These are phyloP conservation scores for Lathamus discolor DNA, from an alignment of 2,113 vertebrate species.

Conservation along the genomic window DNA sequence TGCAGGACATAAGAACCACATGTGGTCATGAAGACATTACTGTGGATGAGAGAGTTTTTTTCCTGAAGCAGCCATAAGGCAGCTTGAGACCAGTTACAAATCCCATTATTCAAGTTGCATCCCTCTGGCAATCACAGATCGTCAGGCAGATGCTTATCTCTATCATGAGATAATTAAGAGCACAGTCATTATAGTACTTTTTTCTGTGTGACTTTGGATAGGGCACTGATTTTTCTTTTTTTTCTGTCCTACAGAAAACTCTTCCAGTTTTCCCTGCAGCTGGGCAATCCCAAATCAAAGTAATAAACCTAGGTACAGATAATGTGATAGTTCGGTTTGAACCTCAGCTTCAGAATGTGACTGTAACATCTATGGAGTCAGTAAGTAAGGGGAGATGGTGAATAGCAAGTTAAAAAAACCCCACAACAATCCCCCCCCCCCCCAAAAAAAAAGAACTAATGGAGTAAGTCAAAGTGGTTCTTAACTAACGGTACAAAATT, in stretches of 20 bases:
- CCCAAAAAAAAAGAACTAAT: not conserved
- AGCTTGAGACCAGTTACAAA: not conserved
- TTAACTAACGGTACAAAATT: not conserved
- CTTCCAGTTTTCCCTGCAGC: constrained; percentile 82
- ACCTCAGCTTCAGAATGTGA: not conserved
- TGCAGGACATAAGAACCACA: not conserved
- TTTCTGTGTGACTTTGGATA: not conserved
- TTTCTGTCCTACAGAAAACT: constrained; percentile 79
- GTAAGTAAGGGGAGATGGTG: constrained; percentile 26
- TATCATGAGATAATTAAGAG: not conserved
- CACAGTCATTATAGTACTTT: not conserved
- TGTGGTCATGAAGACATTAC: not conserved
- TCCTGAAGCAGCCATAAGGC: not conserved
- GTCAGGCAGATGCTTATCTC: not conserved
- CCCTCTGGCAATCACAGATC: not conserved
- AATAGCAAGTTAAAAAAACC: not conserved
- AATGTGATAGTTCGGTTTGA: not conserved
- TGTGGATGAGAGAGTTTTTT: not conserved
- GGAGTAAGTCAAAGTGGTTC: not conserved
- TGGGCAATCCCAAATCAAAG: constrained; percentile 81
- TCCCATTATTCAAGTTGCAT: not conserved
- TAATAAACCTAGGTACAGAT: constrained; percentile 78
- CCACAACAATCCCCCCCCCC: too few relatives aligned
- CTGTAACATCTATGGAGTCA: rapidly evolving
- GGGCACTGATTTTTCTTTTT: not conserved